Percentiles rank a stretch among this genome's conserved stretches.
Conservation (phyloP, 2,797 vertebrate genomes). For the Premnoplex brunnescens region DNA sequence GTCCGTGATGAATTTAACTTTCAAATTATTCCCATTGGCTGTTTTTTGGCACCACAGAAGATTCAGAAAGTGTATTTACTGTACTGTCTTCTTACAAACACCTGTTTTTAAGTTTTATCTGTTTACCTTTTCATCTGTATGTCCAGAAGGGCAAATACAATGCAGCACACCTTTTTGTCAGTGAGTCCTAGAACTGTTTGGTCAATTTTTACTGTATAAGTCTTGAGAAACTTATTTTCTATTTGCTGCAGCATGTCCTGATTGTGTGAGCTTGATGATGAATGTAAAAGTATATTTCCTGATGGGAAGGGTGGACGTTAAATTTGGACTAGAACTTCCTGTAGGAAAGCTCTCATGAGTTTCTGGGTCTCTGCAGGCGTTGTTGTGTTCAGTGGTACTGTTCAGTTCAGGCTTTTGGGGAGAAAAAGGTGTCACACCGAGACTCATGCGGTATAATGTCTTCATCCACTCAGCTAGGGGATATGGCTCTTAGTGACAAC, state of each 20-base stretch:
- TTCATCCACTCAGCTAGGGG: slow-evolving; percentile 82
- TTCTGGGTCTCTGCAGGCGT: neutral
- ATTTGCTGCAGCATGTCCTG: neutral
- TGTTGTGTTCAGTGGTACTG: neutral
- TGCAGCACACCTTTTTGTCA: neutral
- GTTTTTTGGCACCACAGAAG: neutral
- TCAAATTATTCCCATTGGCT: neutral
- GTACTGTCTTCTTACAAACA: neutral
- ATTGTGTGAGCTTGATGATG: neutral
- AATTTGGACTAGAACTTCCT: neutral
- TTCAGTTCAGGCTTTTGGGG: neutral
- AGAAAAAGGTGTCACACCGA: neutral
- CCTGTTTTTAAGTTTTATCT: neutral
- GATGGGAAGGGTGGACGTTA: neutral
- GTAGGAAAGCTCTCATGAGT: neutral
- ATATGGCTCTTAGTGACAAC: slow-evolving; percentile 95
- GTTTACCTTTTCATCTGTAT: neutral
- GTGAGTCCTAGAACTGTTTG: neutral
- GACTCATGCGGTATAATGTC: neutral
- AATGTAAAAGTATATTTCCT: neutral
- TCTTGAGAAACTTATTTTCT: neutral
- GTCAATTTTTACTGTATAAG: neutral
- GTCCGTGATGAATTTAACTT: neutral
- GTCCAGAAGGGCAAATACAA: neutral
- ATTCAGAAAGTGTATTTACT: neutral